Evolutionary conservation across 2,888 invertebrate genomes (phyloP).

Genomic region (Apamea crenata): DNA sequence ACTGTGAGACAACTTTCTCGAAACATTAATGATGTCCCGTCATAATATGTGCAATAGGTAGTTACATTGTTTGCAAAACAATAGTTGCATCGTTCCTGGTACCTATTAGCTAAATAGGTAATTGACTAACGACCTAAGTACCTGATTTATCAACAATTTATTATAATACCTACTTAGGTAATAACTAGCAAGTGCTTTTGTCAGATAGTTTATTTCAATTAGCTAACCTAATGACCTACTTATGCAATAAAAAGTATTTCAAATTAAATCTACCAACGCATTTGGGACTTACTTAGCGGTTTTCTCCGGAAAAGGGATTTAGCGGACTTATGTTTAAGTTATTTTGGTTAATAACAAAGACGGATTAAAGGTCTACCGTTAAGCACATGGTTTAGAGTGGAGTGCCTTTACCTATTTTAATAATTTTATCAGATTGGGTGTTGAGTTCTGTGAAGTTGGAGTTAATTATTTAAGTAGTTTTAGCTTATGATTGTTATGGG

Average conservation of each 20-base stretch:
- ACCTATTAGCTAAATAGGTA: slow-evolving; percentile 24
- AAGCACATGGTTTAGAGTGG: neutral
- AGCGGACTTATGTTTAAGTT: slow-evolving; percentile 1
- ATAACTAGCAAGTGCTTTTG: slow-evolving; percentile 2
- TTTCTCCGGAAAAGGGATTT: slow-evolving; percentile 6
- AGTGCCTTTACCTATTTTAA: neutral
- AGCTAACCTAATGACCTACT: neutral
- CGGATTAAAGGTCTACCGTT: slow-evolving; percentile 4
- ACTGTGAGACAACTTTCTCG: slow-evolving; percentile 5
- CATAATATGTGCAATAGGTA: neutral
- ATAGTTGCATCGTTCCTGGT: slow-evolving; percentile 21
- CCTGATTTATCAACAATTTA: neutral
- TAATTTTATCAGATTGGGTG: neutral
- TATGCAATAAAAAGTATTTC: neutral
- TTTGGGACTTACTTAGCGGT: neutral
- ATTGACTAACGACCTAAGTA: slow-evolving; percentile 23
- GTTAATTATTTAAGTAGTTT: neutral
- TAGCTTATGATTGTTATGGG: neutral
- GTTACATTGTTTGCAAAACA: slow-evolving; percentile 16
- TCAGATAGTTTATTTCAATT: neutral
- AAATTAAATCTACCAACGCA: neutral
- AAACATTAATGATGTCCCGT: neutral
- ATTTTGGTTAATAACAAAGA: slow-evolving; percentile 9
- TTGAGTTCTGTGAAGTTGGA: slow-evolving; percentile 11
- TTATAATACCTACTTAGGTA: neutral